Percentiles rank a stretch among this genome's conserved stretches.
These are phyloP conservation scores for Craniophora ligustri DNA, from an alignment of 2,888 invertebrate genomes.

Conservation along the genomic window DNA sequence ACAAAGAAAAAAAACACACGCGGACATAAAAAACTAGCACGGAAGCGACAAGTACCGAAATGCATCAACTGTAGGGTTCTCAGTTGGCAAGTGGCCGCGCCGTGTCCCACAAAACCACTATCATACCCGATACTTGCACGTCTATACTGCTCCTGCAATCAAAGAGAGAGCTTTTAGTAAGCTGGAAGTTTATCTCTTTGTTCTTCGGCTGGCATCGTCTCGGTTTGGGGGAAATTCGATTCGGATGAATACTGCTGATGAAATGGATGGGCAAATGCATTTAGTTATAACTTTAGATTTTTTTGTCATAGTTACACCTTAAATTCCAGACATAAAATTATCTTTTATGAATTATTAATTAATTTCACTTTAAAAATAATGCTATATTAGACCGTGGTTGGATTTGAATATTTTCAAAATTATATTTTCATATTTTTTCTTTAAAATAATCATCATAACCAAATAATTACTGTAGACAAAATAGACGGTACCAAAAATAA, in stretches of 20 bases:
- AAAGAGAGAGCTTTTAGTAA: slow-evolving; percentile 78
- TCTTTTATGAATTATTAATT: too few relatives aligned
- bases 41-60: slow-evolving; percentile 66
- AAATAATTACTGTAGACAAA: too few relatives aligned
- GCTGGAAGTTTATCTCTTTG: slow-evolving; percentile 66
- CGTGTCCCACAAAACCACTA: slow-evolving; percentile 61
- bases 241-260: slow-evolving; percentile 5
- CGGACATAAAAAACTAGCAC: slow-evolving; percentile 55
- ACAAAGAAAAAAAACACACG: slow-evolving; percentile 41
- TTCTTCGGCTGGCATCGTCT: slow-evolving; percentile 33
- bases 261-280: too few relatives aligned
- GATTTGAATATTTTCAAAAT: too few relatives aligned
- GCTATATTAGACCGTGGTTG: too few relatives aligned
- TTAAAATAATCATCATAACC: too few relatives aligned
- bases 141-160: slow-evolving; percentile 71
- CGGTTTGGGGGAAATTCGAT: slow-evolving; percentile 29
- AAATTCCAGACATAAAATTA: too few relatives aligned
- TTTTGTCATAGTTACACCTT: too few relatives aligned
- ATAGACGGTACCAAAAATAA: too few relatives aligned
- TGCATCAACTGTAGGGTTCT: slow-evolving; percentile 74
- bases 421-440: too few relatives aligned
- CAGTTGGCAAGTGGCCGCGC: slow-evolving; percentile 62
- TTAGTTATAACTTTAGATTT: too few relatives aligned
- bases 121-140: slow-evolving; percentile 33
- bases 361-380: too few relatives aligned